Evolutionary conservation across 1,140 invertebrate species (phyloP), one percentile per base, ranked within the genome.

Genomic region (Aphelenchoides besseyi): DNA sequence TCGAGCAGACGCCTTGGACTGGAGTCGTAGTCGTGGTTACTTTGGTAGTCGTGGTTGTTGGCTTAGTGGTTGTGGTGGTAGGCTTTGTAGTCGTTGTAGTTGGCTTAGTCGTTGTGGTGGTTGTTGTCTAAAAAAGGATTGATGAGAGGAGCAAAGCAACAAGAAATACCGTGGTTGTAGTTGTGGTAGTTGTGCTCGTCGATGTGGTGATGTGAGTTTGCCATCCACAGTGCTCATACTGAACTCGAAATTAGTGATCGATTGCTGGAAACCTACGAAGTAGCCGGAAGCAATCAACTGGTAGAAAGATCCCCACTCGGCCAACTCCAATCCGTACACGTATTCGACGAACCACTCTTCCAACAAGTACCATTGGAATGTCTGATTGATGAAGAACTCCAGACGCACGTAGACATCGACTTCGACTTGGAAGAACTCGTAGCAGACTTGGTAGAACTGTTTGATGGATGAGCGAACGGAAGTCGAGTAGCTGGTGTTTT

Each of bases 381-480:
- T 48, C 41, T 48, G 41, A 48, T 48, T 48, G 41, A 48, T 12
- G 41, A 48, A 48, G 41, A 48, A 48, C 41, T 48, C 41, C 41
- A 48, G 41, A 12, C 41, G 41, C 41, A 48, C 41, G 41, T 48
- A 48, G 12, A 48, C 41, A 23, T 48, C 41, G 12, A 23, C 23
- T 23, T 48, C 41, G 12, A 16, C 12, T 16, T 12, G 12, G 41
- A 48, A 48, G 41, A 48, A 48, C 12, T 12, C 41, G 41, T 12
- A 12, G 41, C 41, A 48, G 12, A 48, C 41, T 23, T 48, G 41
- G 63, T 66, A 59, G 63, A 66, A 26, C 63, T 54, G 8, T n/a
- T 66, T 18, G 63, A 66, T 62, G 8, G 37, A n/a, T 8, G 8
- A 9, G 63, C 63, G 63, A n/a, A 66, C 63, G 8, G 63, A 66